These are phyloP conservation scores for Drosophila setosimentum DNA, from an alignment of 2,888 invertebrate species.

Conservation along the genomic window DNA sequence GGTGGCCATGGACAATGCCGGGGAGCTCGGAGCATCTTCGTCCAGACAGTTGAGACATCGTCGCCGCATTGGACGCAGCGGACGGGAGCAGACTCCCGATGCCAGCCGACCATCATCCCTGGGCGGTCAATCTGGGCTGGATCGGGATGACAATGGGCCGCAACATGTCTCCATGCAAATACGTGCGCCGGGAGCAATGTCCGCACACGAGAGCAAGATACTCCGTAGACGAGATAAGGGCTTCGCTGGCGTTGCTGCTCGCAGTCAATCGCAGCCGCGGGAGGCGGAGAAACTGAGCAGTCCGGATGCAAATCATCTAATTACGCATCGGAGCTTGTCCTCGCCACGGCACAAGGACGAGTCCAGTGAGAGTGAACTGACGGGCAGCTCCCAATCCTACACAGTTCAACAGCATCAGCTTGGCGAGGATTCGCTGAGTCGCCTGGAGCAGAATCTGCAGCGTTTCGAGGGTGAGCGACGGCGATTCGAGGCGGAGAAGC, in stretches of 20 bases:
- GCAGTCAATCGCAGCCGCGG: constrained; percentile 84
- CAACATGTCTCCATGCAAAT: constrained; percentile 82
- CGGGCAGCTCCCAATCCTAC: constrained; percentile 58
- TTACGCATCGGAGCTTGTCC: constrained; percentile 83
- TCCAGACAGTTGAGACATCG: constrained; percentile 86
- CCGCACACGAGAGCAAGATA: constrained; percentile 85
- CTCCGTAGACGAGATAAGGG: constrained; percentile 82
- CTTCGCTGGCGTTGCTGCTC: constrained; percentile 84
- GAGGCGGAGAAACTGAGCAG: constrained; percentile 79
- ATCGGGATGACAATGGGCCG: constrained; percentile 40
- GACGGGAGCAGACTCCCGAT: constrained; percentile 88
- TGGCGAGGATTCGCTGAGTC: constrained; percentile 71
- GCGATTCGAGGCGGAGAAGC: constrained; percentile 85
- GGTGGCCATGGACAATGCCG: constrained; percentile 47
- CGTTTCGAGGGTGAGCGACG: constrained; percentile 84
- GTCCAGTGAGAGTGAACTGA: constrained; percentile 82
- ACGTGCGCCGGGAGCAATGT: constrained; percentile 74
- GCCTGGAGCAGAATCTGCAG: constrained; percentile 83
- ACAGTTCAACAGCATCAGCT: constrained; percentile 16
- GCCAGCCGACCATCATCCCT: constrained; percentile 41
- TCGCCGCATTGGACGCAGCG: constrained; percentile 87
- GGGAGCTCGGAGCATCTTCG: constrained; percentile 75
- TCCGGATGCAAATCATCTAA: constrained; percentile 81
- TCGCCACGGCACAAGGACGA: constrained; percentile 84
- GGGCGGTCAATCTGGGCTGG: constrained; percentile 7